Evolutionary conservation across 2,888 invertebrate genomes (phyloP).

Genomic region (Sminthurides aquaticus): DNA sequence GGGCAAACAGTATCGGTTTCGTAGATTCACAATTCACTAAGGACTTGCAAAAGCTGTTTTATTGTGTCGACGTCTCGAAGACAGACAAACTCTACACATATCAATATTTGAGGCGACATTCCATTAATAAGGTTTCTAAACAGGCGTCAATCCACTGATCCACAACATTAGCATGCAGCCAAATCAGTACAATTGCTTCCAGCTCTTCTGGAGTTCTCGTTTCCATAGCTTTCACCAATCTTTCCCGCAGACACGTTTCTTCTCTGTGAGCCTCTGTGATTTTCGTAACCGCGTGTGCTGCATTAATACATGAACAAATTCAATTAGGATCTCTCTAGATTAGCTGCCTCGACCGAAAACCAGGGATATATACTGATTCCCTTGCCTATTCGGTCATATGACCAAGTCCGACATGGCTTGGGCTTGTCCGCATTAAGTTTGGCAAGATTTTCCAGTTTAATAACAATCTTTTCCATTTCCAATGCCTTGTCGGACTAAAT

Average conservation of each 20-base stretch:
- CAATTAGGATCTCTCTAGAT: no score
- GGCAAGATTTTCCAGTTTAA: conserved; percentile 7
- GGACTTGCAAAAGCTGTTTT: no score
- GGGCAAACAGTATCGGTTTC: no score
- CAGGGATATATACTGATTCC: no score
- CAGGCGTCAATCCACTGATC: conserved; percentile 5
- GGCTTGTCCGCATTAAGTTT: conserved; percentile 1
- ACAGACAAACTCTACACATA: no score
- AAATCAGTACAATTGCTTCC: conserved; percentile 8
- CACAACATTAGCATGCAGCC: conserved; percentile 7
- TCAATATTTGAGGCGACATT: conserved; percentile 13
- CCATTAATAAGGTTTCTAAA: conserved; percentile 12
- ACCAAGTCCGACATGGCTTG: conserved; percentile 9
- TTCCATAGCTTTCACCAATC: background rate
- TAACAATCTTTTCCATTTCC: background rate
- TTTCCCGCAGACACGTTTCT: conserved; percentile 4
- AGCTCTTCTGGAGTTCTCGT: background rate
- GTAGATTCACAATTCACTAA: no score
- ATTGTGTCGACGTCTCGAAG: no score
- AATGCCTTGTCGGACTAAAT: background rate
- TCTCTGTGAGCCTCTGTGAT: conserved; percentile 2
- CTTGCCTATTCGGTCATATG: background rate
- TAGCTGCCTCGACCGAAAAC: no score
- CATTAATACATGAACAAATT: no score
- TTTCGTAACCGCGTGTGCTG: background rate